Base-by-base conservation (phyloP, 2,113 vertebrate genomes). In the Alosa alosa region DNA sequence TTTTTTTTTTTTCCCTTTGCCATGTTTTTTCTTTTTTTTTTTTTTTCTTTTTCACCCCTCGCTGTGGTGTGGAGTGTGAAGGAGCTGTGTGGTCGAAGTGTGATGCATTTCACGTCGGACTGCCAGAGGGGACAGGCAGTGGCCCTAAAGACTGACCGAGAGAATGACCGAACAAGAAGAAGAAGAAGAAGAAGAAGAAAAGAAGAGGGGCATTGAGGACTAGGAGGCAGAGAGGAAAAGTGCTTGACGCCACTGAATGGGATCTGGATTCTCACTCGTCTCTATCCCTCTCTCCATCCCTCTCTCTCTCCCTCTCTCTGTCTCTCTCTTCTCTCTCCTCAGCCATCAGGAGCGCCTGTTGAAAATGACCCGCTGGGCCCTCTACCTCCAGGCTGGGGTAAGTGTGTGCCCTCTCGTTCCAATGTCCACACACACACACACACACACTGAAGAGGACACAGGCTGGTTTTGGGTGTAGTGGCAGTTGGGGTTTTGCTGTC, bases 381-480 rank as follows among this genome's bases (percentile, higher is more conserved):
- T 22, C 96, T 99, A 91, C 97, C 97, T 93, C 95, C 97, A 0
- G 98, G 98, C 95, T 99, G 98, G 98, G 98, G 98, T 99, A 95
- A 99, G 98, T 97, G 72, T 78, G 10, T 31, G 25, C 92, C 6
- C 36, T 44, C 44, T 9, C n/a, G 31, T 44, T 44, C 81, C 36
- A 20, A 45, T 64, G n/a, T 44, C 25, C 83, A 85, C 84, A 81
- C 82, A 25, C 82, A 49, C 47, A 83, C 60, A 25, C 60, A 75
- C 4, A 57, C 84, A 81, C 81, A 6, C 81, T 6, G 15, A 82
- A 36, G 41, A 36, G 41, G 15, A 82, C 81, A 82, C 81, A 82
- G 17, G 47, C 45, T 47, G 60, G 22, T n/a, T 20, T 64, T 22
- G 25, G n/a, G 64, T 36, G 57, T 22, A 64, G 10, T 9, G 39